phyloP scores from a whole-genome alignment of 2,888 invertebrate genomes.

The Drosophila suboccidentalis region DNA sequence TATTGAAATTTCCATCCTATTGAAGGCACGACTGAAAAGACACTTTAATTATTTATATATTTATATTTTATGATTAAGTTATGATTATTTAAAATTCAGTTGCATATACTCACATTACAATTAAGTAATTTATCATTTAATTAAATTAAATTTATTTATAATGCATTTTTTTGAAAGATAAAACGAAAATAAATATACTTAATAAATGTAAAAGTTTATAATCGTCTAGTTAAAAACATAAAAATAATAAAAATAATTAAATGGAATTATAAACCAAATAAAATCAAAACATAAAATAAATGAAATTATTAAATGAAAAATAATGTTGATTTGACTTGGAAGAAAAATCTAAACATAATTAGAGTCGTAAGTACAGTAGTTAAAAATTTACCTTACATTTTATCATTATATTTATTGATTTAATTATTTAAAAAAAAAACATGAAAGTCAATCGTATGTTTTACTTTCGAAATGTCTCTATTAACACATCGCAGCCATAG shows the following conservation, averaged over 20 bases:
- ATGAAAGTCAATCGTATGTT: neutral
- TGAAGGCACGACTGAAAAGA: no score
- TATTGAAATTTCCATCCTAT: no score
- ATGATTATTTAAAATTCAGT: no score
- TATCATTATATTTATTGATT: neutral
- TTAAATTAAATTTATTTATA: neutral
- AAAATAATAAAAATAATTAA: slow-evolving; percentile 18
- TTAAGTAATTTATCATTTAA: neutral
- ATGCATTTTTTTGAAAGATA: neutral
- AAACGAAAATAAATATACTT: slow-evolving; percentile 11
- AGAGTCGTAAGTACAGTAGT: neutral
- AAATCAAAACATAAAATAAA: slow-evolving; percentile 30
- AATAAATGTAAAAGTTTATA: slow-evolving; percentile 65
- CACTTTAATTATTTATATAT: no score
- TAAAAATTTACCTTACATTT: neutral
- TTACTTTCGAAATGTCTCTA: slow-evolving; percentile 29
- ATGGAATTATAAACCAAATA: slow-evolving; percentile 21
- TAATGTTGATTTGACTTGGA: neutral
- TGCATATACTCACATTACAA: neutral
- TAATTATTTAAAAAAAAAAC: neutral
- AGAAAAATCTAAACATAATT: neutral
- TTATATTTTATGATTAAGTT: no score
- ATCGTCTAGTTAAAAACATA: slow-evolving; percentile 69
- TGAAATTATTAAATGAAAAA: slow-evolving; percentile 22
- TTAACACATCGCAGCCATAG: slow-evolving; percentile 23